These are phyloP conservation scores for Dinoponera quadriceps DNA, from an alignment of 1,140 invertebrate genomes.

Conservation along the genomic window DNA sequence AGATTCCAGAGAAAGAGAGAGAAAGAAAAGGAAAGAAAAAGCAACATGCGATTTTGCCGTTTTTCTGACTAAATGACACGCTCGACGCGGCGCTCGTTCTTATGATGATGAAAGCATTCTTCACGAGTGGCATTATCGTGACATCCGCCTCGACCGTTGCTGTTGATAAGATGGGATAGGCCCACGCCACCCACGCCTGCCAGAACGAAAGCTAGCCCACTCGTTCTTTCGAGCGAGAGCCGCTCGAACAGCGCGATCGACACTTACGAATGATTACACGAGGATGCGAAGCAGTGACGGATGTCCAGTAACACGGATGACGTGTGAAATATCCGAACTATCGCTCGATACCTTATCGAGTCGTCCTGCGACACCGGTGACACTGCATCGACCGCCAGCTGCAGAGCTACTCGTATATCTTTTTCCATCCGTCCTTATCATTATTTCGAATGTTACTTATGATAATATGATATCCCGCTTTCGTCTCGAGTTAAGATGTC, in stretches of 20 bases:
- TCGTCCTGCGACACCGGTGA: background rate
- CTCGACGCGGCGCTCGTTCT: conserved; percentile 11
- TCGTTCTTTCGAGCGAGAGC: conserved; percentile 40
- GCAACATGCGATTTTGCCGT: background rate
- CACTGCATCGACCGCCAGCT: background rate
- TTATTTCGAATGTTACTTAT: background rate
- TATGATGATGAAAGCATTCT: conserved; percentile 45
- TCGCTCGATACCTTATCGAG: background rate
- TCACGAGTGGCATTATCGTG: conserved; percentile 73
- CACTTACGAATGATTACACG: conserved; percentile 14
- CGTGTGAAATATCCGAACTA: background rate
- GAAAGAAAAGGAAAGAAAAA: background rate
- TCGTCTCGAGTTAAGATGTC: background rate
- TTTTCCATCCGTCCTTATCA: background rate
- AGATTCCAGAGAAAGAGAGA: background rate
- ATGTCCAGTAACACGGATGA: background rate
- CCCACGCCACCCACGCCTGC: conserved; percentile 67
- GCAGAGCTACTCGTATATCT: background rate
- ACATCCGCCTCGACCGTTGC: conserved; percentile 78
- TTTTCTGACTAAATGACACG: conserved; percentile 14
- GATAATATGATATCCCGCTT: no score
- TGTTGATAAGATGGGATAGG: conserved; percentile 75
- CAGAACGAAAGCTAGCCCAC: conserved; percentile 63
- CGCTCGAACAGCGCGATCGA: conserved; percentile 7
- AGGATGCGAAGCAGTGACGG: conserved; percentile 18